Conservation (phyloP, 2,888 invertebrate species). For the Polyommatus iphigenia region DNA sequence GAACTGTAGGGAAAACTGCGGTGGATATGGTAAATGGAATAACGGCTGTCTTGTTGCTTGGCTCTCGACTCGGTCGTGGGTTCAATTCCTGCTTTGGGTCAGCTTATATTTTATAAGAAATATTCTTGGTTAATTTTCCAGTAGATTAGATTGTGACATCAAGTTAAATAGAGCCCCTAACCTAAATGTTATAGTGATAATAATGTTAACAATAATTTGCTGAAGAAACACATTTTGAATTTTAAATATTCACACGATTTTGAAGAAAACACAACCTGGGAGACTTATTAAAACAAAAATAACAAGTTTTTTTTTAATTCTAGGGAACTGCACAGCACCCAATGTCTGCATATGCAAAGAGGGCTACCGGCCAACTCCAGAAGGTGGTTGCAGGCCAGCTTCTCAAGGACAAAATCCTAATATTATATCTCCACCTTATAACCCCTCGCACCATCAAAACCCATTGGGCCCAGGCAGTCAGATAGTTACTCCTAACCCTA, state of each 20-base stretch:
- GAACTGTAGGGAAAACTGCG: slow-evolving; percentile 74
- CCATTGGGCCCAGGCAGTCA: slow-evolving; percentile 40
- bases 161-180: too few species aligned
- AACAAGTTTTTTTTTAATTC: slow-evolving; percentile 42
- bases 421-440: slow-evolving; percentile 35
- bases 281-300: background rate
- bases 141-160: too few species aligned
- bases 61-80: too few species aligned
- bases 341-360: slow-evolving; percentile 81
- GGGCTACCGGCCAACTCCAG: slow-evolving; percentile 66
- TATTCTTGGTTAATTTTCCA: too few species aligned
- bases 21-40: slow-evolving; percentile 64
- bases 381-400: slow-evolving; percentile 66
- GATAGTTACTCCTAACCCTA: slow-evolving; percentile 34
- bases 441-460: slow-evolving; percentile 39
- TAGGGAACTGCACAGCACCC: slow-evolving; percentile 75
- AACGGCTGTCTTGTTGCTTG: too few species aligned
- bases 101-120: too few species aligned
- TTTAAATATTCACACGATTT: too few species aligned
- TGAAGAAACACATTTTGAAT: too few species aligned
- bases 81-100: too few species aligned
- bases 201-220: too few species aligned
- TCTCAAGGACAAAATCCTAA: slow-evolving; percentile 48
- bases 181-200: too few species aligned
- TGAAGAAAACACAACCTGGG: too few species aligned